Base-by-base conservation (phyloP, 2,797 vertebrate genomes). In the Macropodus opercularis region DNA sequence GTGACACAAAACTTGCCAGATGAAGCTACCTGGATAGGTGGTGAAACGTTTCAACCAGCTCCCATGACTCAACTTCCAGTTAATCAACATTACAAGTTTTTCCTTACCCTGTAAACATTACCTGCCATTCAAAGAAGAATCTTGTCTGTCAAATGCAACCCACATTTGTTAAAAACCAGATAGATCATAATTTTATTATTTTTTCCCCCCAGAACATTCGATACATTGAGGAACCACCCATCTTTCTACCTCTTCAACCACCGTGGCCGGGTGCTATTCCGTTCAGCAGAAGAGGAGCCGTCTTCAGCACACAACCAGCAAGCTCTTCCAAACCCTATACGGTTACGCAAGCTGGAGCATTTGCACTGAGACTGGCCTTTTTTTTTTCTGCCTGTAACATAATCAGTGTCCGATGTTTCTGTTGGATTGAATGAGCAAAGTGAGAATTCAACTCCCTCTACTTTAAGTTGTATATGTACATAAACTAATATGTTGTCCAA, bases 191-290 rank as follows among this genome's bases (percentile, higher is more conserved):
- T 4, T 3, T 4, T 3, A 32, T 2, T 24, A 14, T 17, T 1
- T 40, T 1, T 19, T 7, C 14, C 6, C 29, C 34, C 3, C 93
- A 99, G 96, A 91, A 96, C 96, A 1, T 99, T 98, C 84, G 96
- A 98, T 83, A 98, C 95, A 0, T 92, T 99, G 94, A 95, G 95
- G 90, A 99, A 99, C 91, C 97, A 98, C 63, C 97, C 96, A 0
- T 99, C 97, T 54, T 99, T 99, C 90, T 98, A 98, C 86, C 92
- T 98, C 80, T 99, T 99, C 93, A 98, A 98, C 77, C 97, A 99
- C 86, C 93, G 96, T 62, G 97, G 97, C 59, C 90, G 95, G 83
- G 91, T 96, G 81, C 84, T 99, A 58, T 98, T 97, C 90, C 89
- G 91, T 77, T 76, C 94, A 35, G 91, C 93, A 1, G 95, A 96